phyloP scores from a whole-genome alignment of 64 coral and sea anemone genomes.

The Stichodactyla helianthus region DNA sequence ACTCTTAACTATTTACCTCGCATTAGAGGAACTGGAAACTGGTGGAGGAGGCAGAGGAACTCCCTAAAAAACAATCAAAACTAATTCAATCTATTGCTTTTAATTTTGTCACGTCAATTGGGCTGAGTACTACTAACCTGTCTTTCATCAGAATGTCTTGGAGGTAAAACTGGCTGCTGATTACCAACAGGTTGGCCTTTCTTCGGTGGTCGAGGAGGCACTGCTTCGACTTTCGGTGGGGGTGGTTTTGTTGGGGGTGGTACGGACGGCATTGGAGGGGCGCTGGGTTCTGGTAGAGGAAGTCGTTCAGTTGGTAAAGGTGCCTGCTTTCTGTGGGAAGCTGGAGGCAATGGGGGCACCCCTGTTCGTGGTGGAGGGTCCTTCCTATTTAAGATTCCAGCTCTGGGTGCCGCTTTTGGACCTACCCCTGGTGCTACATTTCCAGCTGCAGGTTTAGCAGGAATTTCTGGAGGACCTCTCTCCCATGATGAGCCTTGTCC shows the following conservation, averaged over 20 bases:
- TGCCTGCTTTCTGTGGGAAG: not conserved
- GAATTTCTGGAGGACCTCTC: not conserved
- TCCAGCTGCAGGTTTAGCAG: not conserved
- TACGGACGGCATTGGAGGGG: not conserved
- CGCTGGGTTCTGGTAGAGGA: not conserved
- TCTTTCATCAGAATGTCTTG: not conserved
- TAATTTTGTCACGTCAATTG: not conserved
- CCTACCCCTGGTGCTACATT: not conserved
- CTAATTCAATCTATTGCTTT: not conserved
- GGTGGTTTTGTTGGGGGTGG: not conserved
- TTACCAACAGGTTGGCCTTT: not conserved
- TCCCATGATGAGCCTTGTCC: not conserved
- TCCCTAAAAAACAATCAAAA: conserved; percentile 8
- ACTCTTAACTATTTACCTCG: not conserved
- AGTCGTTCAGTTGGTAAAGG: not conserved
- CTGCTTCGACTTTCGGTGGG: not conserved
- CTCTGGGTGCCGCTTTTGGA: not conserved
- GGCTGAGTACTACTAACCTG: not conserved
- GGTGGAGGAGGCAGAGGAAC: conserved; percentile 20
- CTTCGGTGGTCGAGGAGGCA: conserved; percentile 5
- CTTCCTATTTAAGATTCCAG: not conserved
- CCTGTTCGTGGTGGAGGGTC: not conserved
- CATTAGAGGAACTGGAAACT: not conserved
- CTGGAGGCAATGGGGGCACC: not conserved
- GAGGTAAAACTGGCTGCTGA: not conserved